phyloP scores from a whole-genome alignment of 2,113 vertebrate genomes.

The Struthidea cinerea region DNA sequence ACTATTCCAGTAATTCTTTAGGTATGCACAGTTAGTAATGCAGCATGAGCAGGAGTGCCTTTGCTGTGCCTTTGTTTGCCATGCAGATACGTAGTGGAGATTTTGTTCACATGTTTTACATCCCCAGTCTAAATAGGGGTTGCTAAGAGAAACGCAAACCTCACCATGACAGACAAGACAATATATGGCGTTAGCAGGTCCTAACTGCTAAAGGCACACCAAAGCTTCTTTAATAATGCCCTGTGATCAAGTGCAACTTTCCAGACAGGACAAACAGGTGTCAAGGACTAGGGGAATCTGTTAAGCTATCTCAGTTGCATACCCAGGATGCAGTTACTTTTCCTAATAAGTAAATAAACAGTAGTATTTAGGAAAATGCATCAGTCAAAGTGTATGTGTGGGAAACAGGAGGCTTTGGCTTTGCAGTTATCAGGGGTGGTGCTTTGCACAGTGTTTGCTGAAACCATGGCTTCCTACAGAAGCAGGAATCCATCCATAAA shows the following conservation, averaged over 20 bases:
- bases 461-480: neutral
- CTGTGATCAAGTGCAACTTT: neutral
- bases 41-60: neutral
- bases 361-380: neutral
- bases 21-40: neutral
- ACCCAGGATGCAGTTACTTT: neutral
- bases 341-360: neutral
- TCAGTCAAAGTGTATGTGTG: neutral
- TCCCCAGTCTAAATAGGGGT: neutral
- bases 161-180: neutral
- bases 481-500: neutral
- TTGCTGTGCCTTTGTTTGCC: neutral
- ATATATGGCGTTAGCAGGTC: neutral
- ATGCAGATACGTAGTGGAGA: neutral
- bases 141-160: neutral
- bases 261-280: neutral
- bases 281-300: neutral
- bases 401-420: neutral
- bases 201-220: neutral
- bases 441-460: neutral
- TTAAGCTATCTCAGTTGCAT: neutral
- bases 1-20: neutral
- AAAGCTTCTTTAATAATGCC: neutral
- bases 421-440: neutral
- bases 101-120: neutral